Percentiles rank a stretch among this genome's conserved stretches.
These are phyloP conservation scores for Pelagia noctiluca DNA, from an alignment of 30 jellyfish, hydroid and myxozoan genomes.

Conservation along the genomic window DNA sequence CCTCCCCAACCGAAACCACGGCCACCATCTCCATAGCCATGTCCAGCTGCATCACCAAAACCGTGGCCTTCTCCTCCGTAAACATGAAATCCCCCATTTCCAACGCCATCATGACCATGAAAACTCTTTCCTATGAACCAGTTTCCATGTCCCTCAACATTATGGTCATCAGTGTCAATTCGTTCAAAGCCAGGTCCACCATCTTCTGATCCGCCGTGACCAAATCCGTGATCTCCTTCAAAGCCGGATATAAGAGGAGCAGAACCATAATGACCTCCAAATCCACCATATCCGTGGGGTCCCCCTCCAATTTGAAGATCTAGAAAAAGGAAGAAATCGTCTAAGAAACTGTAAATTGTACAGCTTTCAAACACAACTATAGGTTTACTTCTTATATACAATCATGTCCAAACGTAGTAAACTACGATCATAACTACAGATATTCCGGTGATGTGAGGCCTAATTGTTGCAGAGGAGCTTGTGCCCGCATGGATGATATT, in stretches of 20 bases:
- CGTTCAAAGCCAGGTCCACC: conserved; percentile 63
- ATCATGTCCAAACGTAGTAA: too few relatives aligned
- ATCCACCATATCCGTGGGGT: conserved; percentile 31
- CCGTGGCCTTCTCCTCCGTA: conserved; percentile 35
- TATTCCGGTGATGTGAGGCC: too few relatives aligned
- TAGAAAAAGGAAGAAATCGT: not conserved
- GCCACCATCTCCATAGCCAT: conserved; percentile 40
- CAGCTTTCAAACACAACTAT: too few relatives aligned
- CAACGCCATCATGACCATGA: conserved; percentile 48
- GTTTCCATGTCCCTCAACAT: conserved; percentile 57
- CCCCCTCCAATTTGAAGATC: not conserved
- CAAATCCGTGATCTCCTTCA: conserved; percentile 56
- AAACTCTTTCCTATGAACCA: conserved; percentile 49
- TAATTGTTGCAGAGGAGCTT: too few relatives aligned
- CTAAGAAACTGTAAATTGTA: too few relatives aligned
- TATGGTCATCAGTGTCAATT: conserved; percentile 37
- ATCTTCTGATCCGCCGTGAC: conserved; percentile 53
- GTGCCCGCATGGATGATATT: too few relatives aligned
- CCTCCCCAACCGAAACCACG: too few relatives aligned
- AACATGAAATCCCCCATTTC: conserved; percentile 28
- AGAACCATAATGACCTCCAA: conserved; percentile 51
- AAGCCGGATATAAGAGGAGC: conserved; percentile 33
- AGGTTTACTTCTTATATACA: too few relatives aligned
- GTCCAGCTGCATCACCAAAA: conserved; percentile 30
- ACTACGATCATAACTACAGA: too few relatives aligned